Evolutionary conservation across 2,888 invertebrate species (phyloP).

Genomic region (Hydroisotoma schaefferi): DNA sequence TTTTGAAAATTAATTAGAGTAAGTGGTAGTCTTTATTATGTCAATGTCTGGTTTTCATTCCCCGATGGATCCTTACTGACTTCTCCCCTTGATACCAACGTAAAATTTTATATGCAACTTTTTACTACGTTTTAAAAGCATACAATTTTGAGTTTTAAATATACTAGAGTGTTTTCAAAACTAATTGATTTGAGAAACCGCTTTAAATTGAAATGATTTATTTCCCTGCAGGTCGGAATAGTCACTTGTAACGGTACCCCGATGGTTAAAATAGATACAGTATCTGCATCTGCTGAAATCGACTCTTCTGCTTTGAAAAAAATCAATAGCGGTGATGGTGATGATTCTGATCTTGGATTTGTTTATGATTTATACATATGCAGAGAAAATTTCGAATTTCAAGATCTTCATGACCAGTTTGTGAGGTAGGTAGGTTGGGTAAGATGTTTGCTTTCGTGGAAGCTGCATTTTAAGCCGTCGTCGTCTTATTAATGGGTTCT

Average conservation of each 20-base stretch:
- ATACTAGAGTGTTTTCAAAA: not conserved
- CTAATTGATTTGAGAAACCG: not conserved
- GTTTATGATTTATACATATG: constrained; percentile 34
- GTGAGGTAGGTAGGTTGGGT: constrained; percentile 17
- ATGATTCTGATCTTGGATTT: constrained; percentile 17
- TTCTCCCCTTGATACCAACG: too few species aligned
- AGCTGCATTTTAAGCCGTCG: not conserved
- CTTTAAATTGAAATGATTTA: too few species aligned
- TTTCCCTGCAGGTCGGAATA: constrained; percentile 21
- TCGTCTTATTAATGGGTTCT: not conserved
- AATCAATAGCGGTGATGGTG: not conserved
- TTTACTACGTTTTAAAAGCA: too few species aligned
- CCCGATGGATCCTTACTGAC: too few species aligned
- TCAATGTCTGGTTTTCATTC: too few species aligned
- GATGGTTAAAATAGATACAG: constrained; percentile 19
- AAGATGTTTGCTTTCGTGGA: not conserved
- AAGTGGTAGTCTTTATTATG: too few species aligned
- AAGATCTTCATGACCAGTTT: constrained; percentile 9
- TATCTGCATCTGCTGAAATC: not conserved
- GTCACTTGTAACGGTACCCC: constrained; percentile 37
- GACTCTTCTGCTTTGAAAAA: not conserved
- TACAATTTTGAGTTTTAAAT: constrained; percentile 5
- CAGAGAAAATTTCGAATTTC: constrained; percentile 18
- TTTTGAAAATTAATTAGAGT: too few species aligned
- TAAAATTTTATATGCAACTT: too few species aligned